Evolutionary conservation across 1,140 invertebrate genomes (phyloP), one percentile per base, ranked within the genome.

Genomic region (Ephestia elutella): DNA sequence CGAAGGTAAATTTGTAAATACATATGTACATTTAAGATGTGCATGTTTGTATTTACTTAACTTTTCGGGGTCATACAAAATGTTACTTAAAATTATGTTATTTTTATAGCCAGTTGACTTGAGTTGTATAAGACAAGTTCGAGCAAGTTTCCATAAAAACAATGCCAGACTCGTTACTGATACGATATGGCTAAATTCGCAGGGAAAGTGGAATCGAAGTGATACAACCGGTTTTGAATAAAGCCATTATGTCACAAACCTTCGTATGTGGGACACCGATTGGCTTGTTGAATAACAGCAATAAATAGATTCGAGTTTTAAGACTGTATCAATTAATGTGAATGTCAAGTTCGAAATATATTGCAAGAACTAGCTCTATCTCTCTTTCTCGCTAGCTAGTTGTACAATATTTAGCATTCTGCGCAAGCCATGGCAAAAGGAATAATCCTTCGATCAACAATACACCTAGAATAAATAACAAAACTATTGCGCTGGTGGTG

Each of bases 181-280:
- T n/a, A n/a, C n/a, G n/a, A 38, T 38, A 38, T 3, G 38, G 13
- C 50, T 20, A 53, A 53, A 53, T 15, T 53, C 18, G 20, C 20
- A 25, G 50, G 50, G 50, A 53, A 53, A 53, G 50, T 53, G 13
- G 20, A 25, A 53, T 17, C 38, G 38, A 44, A 44, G 0, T 7
- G 15, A 3, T 44, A 9, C 9, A 53, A 53, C 50, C 50, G 50
- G 50, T 25, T 50, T 13, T 44, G 38, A 44, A n/a, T 15, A 13
- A 44, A 15, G 50, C 20, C 28, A 53, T 53, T 53, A 53, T 53
- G 50, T 53, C 50, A 53, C 20, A n/a, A n/a, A n/a, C n/a, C 32
- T 38, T 38, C 32, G 15, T 15, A 44, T 44, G 38, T 44, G 38
- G 38, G 38, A 15, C 38, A 44, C n/a, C 2, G 13, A 8, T n/a